These are phyloP conservation scores for Luidia sarsii DNA, from an alignment of 53 echinoderm and acorn worm genomes.

Conservation along the genomic window DNA sequence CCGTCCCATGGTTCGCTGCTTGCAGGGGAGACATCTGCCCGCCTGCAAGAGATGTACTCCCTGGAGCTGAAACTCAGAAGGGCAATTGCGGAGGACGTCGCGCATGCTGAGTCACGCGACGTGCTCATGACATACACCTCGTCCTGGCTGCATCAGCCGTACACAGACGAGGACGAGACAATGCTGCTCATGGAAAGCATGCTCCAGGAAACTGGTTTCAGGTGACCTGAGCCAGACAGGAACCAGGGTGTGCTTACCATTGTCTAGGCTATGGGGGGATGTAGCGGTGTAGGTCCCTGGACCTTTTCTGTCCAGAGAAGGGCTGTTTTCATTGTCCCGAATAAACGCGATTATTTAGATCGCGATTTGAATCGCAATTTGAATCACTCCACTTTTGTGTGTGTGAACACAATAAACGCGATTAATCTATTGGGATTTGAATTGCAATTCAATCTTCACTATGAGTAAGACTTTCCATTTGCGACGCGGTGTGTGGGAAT, in stretches of 20 bases:
- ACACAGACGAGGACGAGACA: slow-evolving; percentile 68
- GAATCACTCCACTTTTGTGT: too few species aligned
- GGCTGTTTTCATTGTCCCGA: too few species aligned
- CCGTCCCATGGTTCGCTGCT: not conserved
- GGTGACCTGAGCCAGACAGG: slow-evolving; percentile 46
- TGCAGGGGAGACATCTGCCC: slow-evolving; percentile 69
- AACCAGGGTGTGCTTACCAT: not conserved
- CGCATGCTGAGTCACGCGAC: slow-evolving; percentile 78
- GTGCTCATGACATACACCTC: slow-evolving; percentile 85
- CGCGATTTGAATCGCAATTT: too few species aligned
- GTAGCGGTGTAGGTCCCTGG: too few species aligned
- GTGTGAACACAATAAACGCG: too few species aligned
- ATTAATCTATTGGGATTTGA: too few species aligned
- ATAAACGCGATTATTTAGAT: too few species aligned
- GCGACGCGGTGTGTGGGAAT: too few species aligned
- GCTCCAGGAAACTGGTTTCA: slow-evolving; percentile 85
- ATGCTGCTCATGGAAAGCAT: slow-evolving; percentile 65
- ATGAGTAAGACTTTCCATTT: too few species aligned
- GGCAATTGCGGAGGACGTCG: slow-evolving; percentile 80
- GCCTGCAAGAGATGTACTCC: slow-evolving; percentile 77
- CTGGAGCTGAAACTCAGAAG: slow-evolving; percentile 79
- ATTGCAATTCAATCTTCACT: too few species aligned
- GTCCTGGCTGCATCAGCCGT: slow-evolving; percentile 85
- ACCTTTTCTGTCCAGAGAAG: too few species aligned
- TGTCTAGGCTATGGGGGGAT: too few species aligned